Evolutionary conservation across 2,888 invertebrate genomes (phyloP).

Genomic region (Lithophane leautieri): DNA sequence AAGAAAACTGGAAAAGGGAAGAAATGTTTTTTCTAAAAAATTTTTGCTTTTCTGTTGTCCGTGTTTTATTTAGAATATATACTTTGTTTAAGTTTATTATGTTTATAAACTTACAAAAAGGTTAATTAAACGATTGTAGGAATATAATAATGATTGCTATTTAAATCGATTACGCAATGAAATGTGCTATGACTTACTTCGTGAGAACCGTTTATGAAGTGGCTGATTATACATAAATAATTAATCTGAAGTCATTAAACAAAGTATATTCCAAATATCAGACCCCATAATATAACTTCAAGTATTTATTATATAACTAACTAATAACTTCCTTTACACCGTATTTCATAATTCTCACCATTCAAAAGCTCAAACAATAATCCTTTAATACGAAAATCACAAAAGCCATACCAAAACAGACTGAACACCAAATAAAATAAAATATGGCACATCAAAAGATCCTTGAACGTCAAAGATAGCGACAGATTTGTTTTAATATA

Average conservation of each 20-base stretch:
- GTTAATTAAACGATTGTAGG: background rate
- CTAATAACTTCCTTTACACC: background rate
- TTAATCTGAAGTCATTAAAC: background rate
- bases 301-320: too few species aligned
- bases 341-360: background rate
- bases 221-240: too few species aligned
- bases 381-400: slow-evolving; percentile 2
- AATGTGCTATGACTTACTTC: background rate
- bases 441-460: slow-evolving; percentile 34
- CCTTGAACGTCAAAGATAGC: slow-evolving; percentile 30
- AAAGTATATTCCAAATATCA: background rate
- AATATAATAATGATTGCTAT: background rate
- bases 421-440: slow-evolving; percentile 48
- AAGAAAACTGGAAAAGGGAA: slow-evolving; percentile 25
- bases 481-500: slow-evolving; percentile 62
- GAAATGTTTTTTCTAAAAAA: slow-evolving; percentile 6
- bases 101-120: background rate
- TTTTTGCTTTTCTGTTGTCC: background rate
- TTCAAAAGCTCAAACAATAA: slow-evolving; percentile 24
- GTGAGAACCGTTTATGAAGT: background rate
- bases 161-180: background rate
- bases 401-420: slow-evolving; percentile 3
- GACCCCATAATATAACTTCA: background rate
- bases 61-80: slow-evolving; percentile 14
- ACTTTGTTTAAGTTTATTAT: background rate